Base-by-base conservation (phyloP, 1,140 invertebrate genomes). In the Philotrypesis tridentata region DNA sequence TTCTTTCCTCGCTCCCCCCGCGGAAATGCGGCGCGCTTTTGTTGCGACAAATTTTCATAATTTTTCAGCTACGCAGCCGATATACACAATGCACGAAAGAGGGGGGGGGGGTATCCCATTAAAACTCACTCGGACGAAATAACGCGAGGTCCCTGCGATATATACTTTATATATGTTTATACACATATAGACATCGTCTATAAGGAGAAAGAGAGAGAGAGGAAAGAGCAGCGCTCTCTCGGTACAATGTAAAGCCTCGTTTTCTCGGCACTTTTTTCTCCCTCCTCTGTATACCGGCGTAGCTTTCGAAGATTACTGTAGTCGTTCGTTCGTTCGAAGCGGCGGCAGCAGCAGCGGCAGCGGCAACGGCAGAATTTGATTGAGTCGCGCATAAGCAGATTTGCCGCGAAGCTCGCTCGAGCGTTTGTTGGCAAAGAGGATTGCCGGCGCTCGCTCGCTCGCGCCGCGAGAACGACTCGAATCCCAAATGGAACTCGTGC, bases 381-480 rank as follows among this genome's bases (percentile, higher is more conserved):
- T 87, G 89, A 90, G 87, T 90, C 85, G 86, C 84, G 87, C 87
- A 87, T 88, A 89, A 90, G 88, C 85, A 89, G 87, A 90, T 89
- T 90, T 90, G 83, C 84, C 83, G 82, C 72, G 85, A 84, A 86
- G 84, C 83, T 88, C 89, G 86, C 78, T 89, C 71, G 82, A 88
- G 86, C 88, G 86, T 91, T 89, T 87, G 86, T 85, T 85, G 87
- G 85, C 86, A 90, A 89, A 90, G 88, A 89, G 88, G 88, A 91
- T 90, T 89, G 89, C 27, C 12, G 11, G n/a, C n/a, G n/a, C n/a
- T n/a, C n/a, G n/a, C n/a, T n/a, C n/a, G n/a, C n/a, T n/a, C 11
- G 61, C 29, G n/a, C 27, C 0, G 67, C 21, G 63, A 67, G 82
- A 85, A 82, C 84, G 85, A 87, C 84, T 87, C 83, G 84, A 86